A percentile compares a stretch with the other conserved stretches of the same genome.
Conservation (phyloP, 2,888 invertebrate genomes). For the Cerastis rubricosa region DNA sequence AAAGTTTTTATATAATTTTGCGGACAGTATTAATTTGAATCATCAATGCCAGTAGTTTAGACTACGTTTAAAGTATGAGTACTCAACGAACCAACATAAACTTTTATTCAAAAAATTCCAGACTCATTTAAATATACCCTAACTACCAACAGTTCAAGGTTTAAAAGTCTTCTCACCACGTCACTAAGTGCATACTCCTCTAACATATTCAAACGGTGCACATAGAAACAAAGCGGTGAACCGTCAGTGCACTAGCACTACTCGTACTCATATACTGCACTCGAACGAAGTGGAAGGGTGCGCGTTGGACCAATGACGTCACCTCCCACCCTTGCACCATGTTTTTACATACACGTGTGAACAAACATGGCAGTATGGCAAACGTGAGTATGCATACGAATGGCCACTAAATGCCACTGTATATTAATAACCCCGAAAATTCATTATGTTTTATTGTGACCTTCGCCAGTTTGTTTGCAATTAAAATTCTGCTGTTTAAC, state of each 20-base stretch:
- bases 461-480: slow-evolving; percentile 60
- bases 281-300: slow-evolving; percentile 75
- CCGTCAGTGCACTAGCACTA: slow-evolving; percentile 51
- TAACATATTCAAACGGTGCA: slow-evolving; percentile 57
- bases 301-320: slow-evolving; percentile 87
- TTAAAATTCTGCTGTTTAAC: slow-evolving; percentile 67
- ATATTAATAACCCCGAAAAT: slow-evolving; percentile 65
- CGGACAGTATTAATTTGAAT: too few species aligned
- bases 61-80: not conserved
- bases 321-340: slow-evolving; percentile 72
- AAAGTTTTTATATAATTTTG: too few species aligned
- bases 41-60: not conserved
- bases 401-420: slow-evolving; percentile 68
- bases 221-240: slow-evolving; percentile 58
- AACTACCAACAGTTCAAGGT: slow-evolving; percentile 6
- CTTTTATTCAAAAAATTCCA: slow-evolving; percentile 6
- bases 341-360: slow-evolving; percentile 71
- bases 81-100: not conserved
- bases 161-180: slow-evolving; percentile 34
- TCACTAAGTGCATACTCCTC: slow-evolving; percentile 41
- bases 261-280: slow-evolving; percentile 57
- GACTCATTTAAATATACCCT: slow-evolving; percentile 2
- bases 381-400: slow-evolving; percentile 74
- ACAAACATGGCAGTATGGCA: slow-evolving; percentile 76
- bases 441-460: slow-evolving; percentile 62